Conservation (phyloP, 1,140 invertebrate genomes). For the Drosophila insularis region DNA sequence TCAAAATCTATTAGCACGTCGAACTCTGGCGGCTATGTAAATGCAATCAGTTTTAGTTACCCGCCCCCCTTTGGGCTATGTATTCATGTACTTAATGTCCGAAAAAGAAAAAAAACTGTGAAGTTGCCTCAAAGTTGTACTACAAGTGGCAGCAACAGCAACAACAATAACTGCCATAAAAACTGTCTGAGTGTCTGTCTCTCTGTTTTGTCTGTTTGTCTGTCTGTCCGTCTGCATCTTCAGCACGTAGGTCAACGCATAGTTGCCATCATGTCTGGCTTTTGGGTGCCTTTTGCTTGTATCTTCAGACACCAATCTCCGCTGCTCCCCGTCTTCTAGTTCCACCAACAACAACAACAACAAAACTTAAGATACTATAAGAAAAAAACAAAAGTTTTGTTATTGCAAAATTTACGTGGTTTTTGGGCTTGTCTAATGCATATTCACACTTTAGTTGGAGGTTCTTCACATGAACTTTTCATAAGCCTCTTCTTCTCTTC, state of each 20-base stretch:
- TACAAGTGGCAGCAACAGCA: conserved; percentile 18
- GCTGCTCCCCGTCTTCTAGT: neutral
- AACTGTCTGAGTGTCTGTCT: conserved; percentile 36
- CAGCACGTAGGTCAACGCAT: conserved; percentile 76
- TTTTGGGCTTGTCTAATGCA: conserved; percentile 40
- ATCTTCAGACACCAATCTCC: conserved; percentile 39
- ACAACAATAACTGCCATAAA: conserved; percentile 47
- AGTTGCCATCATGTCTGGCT: conserved; percentile 27
- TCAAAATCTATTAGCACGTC: conserved; percentile 81
- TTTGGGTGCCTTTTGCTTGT: conserved; percentile 47
- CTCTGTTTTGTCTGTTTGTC: neutral
- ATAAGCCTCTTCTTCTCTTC: neutral
- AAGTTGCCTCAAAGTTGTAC: conserved; percentile 48
- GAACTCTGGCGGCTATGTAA: conserved; percentile 74
- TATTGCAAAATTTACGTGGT: conserved; percentile 69
- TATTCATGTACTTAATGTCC: conserved; percentile 38
- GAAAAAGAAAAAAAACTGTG: conserved; percentile 68
- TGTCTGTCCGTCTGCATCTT: conserved; percentile 70
- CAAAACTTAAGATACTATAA: conserved; percentile 3
- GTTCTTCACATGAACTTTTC: conserved; percentile 13
- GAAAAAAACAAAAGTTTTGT: conserved; percentile 49
- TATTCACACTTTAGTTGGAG: conserved; percentile 58
- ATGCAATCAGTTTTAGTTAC: conserved; percentile 56
- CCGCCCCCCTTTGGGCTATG: conserved; percentile 41
- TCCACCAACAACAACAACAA: neutral